A percentile compares a stretch with the other conserved stretches of the same genome.
Conservation (phyloP, 2,113 vertebrate genomes). For the Burhinus bistriatus region DNA sequence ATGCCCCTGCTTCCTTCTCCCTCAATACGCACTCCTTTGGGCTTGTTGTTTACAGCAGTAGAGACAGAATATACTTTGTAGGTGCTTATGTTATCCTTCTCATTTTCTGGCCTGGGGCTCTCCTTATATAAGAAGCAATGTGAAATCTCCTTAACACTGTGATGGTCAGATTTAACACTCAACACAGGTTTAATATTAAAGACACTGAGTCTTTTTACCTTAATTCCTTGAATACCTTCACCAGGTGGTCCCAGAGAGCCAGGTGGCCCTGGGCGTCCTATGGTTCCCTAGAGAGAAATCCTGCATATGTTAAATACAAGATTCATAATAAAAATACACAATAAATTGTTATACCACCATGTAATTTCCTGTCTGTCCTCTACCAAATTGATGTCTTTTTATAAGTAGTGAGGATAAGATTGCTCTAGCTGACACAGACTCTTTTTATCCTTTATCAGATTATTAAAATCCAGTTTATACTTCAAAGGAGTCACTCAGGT, state of each 20-base stretch:
- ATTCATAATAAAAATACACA: not conserved
- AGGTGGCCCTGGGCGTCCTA: conserved; percentile 77
- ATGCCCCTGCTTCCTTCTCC: not conserved
- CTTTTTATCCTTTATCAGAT: not conserved
- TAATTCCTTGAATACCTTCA: conserved; percentile 86
- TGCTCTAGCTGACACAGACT: not conserved
- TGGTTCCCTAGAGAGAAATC: conserved; percentile 73
- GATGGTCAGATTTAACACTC: not conserved
- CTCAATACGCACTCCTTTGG: not conserved
- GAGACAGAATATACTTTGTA: not conserved
- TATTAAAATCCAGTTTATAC: not conserved
- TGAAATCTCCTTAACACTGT: not conserved
- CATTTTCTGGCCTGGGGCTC: not conserved
- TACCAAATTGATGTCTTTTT: not conserved
- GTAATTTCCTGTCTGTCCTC: not conserved
- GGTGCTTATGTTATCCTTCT: not conserved
- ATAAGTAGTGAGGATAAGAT: not conserved
- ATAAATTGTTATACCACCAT: not conserved
- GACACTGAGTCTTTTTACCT: conserved; percentile 72
- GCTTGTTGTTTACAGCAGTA: not conserved
- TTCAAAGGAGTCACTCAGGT: not conserved
- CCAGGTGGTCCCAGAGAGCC: conserved; percentile 83
- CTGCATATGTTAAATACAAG: not conserved
- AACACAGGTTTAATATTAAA: not conserved
- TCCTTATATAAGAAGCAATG: not conserved